Conservation (phyloP, 2,113 vertebrate species). For the Cyanoliseus patagonus region DNA sequence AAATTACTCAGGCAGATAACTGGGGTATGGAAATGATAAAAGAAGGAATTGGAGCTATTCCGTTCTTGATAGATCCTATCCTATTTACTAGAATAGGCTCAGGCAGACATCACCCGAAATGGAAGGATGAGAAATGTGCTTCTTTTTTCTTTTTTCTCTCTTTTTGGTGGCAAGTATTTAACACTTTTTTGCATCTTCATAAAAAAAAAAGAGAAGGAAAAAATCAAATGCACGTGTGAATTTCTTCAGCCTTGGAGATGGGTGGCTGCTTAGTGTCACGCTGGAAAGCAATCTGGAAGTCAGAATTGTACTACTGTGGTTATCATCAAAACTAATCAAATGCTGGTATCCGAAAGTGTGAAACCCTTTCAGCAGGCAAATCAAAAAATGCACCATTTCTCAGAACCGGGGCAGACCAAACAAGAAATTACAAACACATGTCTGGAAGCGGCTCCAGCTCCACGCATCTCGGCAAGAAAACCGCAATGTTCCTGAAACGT, state of each 20-base stretch:
- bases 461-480: background rate
- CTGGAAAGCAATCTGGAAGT: slow-evolving; percentile 53
- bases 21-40: background rate
- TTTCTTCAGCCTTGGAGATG: slow-evolving; percentile 49
- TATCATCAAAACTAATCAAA: slow-evolving; percentile 69
- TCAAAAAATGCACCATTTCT: slow-evolving; percentile 22
- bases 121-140: background rate
- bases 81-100: background rate
- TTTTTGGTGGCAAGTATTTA: background rate
- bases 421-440: slow-evolving; percentile 61
- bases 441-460: background rate
- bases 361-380: slow-evolving; percentile 60
- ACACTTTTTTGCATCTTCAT: background rate
- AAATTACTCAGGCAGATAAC: slow-evolving; percentile 14
- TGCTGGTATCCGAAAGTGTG: background rate
- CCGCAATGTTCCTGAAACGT: background rate
- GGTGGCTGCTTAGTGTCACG: slow-evolving; percentile 42
- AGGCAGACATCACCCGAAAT: background rate
- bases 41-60: background rate
- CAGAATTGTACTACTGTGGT: slow-evolving; percentile 52
- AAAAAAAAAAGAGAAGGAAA: background rate
- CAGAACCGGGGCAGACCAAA: slow-evolving; percentile 26
- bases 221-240: slow-evolving; percentile 49
- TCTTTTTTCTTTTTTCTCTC: background rate
- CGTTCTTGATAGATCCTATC: background rate